Base-by-base conservation (phyloP, 2,797 vertebrate species). In the Neomorphus geoffroyi region DNA sequence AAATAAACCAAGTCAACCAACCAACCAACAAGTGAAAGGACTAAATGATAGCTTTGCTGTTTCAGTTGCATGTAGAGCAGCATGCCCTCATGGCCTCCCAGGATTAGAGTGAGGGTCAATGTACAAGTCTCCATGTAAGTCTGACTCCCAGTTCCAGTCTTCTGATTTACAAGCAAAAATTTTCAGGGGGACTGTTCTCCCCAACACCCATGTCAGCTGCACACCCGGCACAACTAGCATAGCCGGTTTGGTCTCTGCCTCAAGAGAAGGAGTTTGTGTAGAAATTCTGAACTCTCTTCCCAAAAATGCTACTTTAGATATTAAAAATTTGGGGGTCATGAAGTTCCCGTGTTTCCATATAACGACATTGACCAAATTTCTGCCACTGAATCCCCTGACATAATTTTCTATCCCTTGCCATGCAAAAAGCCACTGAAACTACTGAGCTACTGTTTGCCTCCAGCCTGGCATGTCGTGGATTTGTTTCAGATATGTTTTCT, bases 161-260 rank as follows among this genome's bases (percentile, higher is more conserved):
- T 53, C 21, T 33, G 8, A 75, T 48, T 61, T 24, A 48, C 21
- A 50, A 53, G 46, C 10, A 32, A n/a, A 13, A n/a, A 13, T n/a
- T 37, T 70, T 43, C 10, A 1, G 2, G 15, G 32, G 11, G 26
- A 33, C 4, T 6, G 4, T 6, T 3, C 4, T 22, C 19, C 24
- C 39, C 39, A 11, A 14, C 10, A 41, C 39, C 14, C 39, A 30
- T 26, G 16, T 28, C 41, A 62, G 11, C 19, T 53, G 9, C 53
- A 30, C 7, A 41, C 19, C 16, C 56, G 37, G 16, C n/a, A 58
- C 21, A 53, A 14, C 24, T 32, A 24, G 21, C 57, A 45, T 10
- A 15, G 21, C 8, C 80, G 12, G 13, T 50, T 61, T 50, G 19
- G 23, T 46, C 27, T 79, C 64, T 72, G 14, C 13, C 16, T 65